Evolutionary conservation across 2,797 vertebrate genomes (phyloP), one percentile per base, ranked within the genome.

Genomic region (Anguilla megastoma): DNA sequence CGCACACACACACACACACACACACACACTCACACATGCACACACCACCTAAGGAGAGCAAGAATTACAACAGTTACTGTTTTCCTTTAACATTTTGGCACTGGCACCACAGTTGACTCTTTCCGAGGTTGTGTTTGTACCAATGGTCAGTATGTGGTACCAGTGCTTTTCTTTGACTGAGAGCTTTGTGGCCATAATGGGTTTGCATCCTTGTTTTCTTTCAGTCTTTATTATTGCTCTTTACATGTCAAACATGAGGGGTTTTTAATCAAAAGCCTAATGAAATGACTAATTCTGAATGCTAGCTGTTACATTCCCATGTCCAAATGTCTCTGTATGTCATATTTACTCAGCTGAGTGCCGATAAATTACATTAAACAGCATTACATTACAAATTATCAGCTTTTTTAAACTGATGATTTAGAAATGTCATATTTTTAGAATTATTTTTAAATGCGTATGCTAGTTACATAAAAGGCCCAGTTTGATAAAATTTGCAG

Each of bases 381-480:
- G 36, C 86, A n/a, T 60, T 54, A 36, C 52, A 87, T 80, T 60
- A 87, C 30, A 74, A 79, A 74, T 33, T 86, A 82, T 21, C 3
- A 30, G 16, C 36, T 18, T 5, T 24, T 69, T 69, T 18, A 8
- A 92, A 85, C 74, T 14, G 27, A 27, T 56, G 12, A 30, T 84
- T 56, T 6, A 16, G 10, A 84, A 30, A 45, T 90, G 86, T 88
- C 84, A 84, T 86, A 90, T 87, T 90, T 85, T 21, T 30, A 27
- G 66, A 88, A 85, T 92, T 85, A 85, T 86, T 90, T 89, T 60
- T 93, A 89, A 91, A 91, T 88, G 82, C 89, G 90, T 90, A 91
- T 90, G 52, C 30, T 86, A 36, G 56, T 86, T 87, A 48, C 24
- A 89, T 76, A 6, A 74, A 83, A 90, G 80, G 89, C 87, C 88